Evolutionary conservation across 2,888 invertebrate genomes (phyloP), one percentile per base, ranked within the genome.

Genomic region (Orchesella flavescens): DNA sequence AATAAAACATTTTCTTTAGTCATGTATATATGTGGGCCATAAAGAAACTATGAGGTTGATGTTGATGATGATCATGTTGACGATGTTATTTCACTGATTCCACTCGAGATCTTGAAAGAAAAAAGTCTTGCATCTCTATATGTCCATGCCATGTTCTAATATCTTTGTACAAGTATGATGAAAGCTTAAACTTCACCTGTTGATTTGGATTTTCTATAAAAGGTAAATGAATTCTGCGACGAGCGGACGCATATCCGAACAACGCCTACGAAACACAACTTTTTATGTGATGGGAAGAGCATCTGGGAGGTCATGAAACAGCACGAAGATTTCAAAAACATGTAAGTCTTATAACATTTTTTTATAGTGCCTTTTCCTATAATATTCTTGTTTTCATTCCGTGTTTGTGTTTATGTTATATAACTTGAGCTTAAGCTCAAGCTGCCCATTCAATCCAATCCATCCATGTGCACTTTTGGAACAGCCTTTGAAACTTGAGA

Each of bases 191-290:
- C 74, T 69, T 85, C 75, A 86, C 79, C 76, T 82, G 82, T 82
- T 86, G 83, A 84, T 86, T 83, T 86, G 83, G 76, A 63, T 82
- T 80, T 84, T 85, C 87, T 86, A 77, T 86, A 86, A 86, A 87
- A 91, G 88, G 91, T 93, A n/a, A 91, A 91, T 15, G 92, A 92
- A 90, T 93, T 93, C 89, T 94, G 94, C 89, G 93, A 93, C 88
- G 92, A 92, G 69, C 91, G 91, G 21, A 93, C 91, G 44, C 93
- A 93, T 90, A 92, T 93, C 89, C 90, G 91, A 21, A 92, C 92
- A 86, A 92, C 93, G 0, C 93, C 93, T 0, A 93, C 93, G 43
- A 93, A 93, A 89, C 94, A 94, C 87, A 94, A 94, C 89, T 91
- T 92, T 46, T 90, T 93, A 46, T 94, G 94, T 89, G 91, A 92